Evolutionary conservation across 2,888 invertebrate genomes (phyloP).

Genomic region (Meliscaeva auricollis): DNA sequence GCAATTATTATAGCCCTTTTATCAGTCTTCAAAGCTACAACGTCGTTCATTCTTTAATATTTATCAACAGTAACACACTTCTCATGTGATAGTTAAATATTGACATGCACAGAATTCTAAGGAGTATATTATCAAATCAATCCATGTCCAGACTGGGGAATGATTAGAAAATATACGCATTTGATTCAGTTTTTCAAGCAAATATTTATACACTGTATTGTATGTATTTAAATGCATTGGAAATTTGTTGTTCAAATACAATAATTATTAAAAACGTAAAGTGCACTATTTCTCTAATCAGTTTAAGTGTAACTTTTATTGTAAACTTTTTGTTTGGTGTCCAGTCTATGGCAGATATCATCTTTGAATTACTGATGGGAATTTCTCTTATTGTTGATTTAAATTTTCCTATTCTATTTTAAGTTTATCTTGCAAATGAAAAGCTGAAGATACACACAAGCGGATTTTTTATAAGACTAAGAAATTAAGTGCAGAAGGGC

Average conservation of each 20-base stretch:
- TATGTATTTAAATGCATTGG: constrained; percentile 7
- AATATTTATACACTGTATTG: neutral
- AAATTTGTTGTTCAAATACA: constrained; percentile 44
- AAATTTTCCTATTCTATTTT: constrained; percentile 14
- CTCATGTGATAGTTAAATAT: constrained; percentile 70
- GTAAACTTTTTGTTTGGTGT: constrained; percentile 1
- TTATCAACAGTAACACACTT: constrained; percentile 38
- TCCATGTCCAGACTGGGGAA: constrained; percentile 26
- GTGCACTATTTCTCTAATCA: constrained; percentile 34
- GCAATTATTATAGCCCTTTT: constrained; percentile 11
- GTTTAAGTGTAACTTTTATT: constrained; percentile 8
- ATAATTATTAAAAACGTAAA: constrained; percentile 24
- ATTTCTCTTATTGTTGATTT: constrained; percentile 38
- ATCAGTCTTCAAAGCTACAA: constrained; percentile 30
- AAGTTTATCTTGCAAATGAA: no score
- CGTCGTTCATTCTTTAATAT: neutral
- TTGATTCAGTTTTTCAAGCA: constrained; percentile 34
- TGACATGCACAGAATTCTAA: constrained; percentile 28
- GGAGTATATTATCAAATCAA: constrained; percentile 25
- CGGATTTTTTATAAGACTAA: no score
- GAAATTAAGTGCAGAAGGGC: no score
- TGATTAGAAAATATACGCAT: constrained; percentile 67
- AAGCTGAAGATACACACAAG: no score
- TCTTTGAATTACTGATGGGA: neutral
- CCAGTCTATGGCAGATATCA: constrained; percentile 39